phyloP scores from a whole-genome alignment of 2,888 invertebrate genomes.

The Neoitamus cyanurus region DNA sequence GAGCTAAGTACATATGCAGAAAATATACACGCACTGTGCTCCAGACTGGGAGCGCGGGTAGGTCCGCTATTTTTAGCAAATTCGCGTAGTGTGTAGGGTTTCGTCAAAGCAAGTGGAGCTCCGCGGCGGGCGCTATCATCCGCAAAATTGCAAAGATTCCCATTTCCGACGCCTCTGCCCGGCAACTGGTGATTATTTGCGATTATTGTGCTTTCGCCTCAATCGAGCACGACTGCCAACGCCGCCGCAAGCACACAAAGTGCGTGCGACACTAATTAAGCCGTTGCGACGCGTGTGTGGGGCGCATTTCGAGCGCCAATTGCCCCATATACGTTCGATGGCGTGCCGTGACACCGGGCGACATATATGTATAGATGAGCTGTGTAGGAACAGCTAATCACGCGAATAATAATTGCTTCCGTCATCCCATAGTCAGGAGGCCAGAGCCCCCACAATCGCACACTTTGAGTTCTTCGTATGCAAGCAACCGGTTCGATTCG shows the following conservation, averaged over 20 bases:
- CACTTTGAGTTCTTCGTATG: background rate
- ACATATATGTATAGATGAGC: background rate
- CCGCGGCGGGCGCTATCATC: background rate
- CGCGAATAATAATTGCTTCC: constrained; percentile 24
- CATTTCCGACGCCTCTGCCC: constrained; percentile 35
- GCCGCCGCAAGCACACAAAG: background rate
- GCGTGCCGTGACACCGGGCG: background rate
- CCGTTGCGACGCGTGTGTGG: background rate
- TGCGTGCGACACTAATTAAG: constrained; percentile 25
- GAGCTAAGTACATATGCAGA: background rate
- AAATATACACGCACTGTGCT: background rate
- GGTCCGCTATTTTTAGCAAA: background rate
- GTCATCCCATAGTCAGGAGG: background rate
- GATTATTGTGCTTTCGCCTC: constrained; percentile 12
- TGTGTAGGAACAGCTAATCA: constrained; percentile 20
- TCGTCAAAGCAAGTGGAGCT: background rate
- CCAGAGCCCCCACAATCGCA: background rate
- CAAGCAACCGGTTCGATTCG: background rate
- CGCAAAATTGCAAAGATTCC: background rate
- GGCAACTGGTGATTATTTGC: background rate
- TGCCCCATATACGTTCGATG: background rate
- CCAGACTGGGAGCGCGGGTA: too few relatives aligned
- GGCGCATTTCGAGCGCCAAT: background rate
- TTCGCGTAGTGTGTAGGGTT: background rate
- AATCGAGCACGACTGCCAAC: background rate